Percentiles rank a stretch among this genome's conserved stretches.
Evolutionary conservation across 2,888 invertebrate species (phyloP).

Genomic region (Cistogaster globosa): DNA sequence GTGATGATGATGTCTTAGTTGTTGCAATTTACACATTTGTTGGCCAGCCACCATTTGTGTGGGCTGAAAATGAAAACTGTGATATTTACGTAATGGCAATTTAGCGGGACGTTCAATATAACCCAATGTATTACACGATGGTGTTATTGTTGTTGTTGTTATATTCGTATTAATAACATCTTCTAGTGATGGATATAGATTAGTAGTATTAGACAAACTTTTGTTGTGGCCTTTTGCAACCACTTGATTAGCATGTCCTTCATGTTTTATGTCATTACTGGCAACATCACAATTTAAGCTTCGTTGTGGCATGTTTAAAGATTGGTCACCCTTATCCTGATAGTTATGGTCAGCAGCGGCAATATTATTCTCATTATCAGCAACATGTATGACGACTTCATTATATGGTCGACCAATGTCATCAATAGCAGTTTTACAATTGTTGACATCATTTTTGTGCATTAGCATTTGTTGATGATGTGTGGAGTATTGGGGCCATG

Average conservation of each 20-base stretch:
- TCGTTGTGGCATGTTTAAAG: conserved; percentile 63
- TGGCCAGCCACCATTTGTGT: conserved; percentile 80
- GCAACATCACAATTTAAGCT: conserved; percentile 58
- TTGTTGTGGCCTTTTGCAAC: conserved; percentile 36
- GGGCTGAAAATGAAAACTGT: conserved; percentile 83
- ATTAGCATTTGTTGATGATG: conserved; percentile 77
- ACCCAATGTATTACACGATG: conserved; percentile 6
- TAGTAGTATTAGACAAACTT: conserved; percentile 62
- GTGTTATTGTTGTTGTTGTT: conserved; percentile 67
- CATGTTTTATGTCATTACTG: conserved; percentile 14
- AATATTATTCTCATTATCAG: conserved; percentile 37
- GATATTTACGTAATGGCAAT: conserved; percentile 82
- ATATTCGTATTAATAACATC: conserved; percentile 27
- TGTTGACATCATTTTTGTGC: conserved; percentile 64
- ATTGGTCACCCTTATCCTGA: conserved; percentile 63
- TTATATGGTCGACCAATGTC: conserved; percentile 57
- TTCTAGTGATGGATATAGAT: conserved; percentile 24
- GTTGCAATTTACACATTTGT: conserved; percentile 73
- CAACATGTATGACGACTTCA: conserved; percentile 61
- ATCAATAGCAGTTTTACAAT: conserved; percentile 63
- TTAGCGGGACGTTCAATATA: conserved; percentile 78
- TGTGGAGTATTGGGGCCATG: conserved; percentile 58
- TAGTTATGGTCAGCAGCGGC: conserved; percentile 19
- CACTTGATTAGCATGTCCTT: conserved; percentile 38
- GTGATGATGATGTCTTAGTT: conserved; percentile 27